These are phyloP conservation scores for Chloroclystis v-ata DNA, from an alignment of 2,888 invertebrate species.

Conservation along the genomic window DNA sequence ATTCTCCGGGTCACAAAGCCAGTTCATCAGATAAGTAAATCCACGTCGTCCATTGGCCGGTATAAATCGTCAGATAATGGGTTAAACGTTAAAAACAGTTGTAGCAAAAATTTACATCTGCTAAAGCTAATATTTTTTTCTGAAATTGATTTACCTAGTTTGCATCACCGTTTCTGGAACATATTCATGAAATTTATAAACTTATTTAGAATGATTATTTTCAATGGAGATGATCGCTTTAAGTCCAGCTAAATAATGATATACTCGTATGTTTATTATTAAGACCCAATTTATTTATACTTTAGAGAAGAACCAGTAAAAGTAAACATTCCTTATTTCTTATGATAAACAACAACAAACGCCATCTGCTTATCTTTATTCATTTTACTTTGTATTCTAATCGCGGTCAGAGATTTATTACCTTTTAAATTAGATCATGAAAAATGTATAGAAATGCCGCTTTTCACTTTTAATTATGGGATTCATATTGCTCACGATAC, in stretches of 20 bases:
- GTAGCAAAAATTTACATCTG: neutral
- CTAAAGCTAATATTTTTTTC: neutral
- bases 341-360: neutral
- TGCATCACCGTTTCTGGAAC: neutral
- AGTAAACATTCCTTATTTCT: too few relatives aligned
- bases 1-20: constrained; percentile 17
- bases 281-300: too few relatives aligned
- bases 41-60: constrained; percentile 8
- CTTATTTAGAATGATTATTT: neutral
- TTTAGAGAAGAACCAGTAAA: too few relatives aligned
- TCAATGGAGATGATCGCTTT: neutral
- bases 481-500: constrained; percentile 17
- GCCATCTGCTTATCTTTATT: neutral
- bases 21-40: constrained; percentile 29
- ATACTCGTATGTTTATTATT: too few relatives aligned
- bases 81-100: neutral
- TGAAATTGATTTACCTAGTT: neutral
- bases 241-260: too few relatives aligned
- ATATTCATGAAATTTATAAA: neutral
- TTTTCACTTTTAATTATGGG: constrained; percentile 19
- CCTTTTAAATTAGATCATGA: constrained; percentile 3
- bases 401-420: neutral
- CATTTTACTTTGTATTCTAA: constrained; percentile 2
- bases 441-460: neutral
- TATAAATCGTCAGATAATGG: neutral